These are phyloP conservation scores for Psittacula echo DNA, from an alignment of 2,797 vertebrate genomes.

Conservation along the genomic window DNA sequence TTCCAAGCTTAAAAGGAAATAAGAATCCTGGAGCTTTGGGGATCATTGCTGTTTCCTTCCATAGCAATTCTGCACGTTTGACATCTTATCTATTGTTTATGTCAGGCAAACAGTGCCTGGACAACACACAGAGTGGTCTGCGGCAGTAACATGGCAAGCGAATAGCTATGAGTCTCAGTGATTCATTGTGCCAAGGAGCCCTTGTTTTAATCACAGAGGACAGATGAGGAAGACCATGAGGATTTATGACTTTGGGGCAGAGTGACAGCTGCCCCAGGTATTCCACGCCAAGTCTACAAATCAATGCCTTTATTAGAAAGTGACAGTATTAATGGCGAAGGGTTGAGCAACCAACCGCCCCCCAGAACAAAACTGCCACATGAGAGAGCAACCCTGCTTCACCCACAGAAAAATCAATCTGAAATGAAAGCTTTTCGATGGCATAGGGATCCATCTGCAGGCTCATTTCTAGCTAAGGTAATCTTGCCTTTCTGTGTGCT, in stretches of 20 bases:
- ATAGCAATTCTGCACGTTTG: slow-evolving; percentile 50
- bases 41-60: slow-evolving; percentile 35
- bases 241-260: slow-evolving; percentile 61
- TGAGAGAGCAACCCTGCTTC: not conserved
- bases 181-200: slow-evolving; percentile 55
- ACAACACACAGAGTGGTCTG: slow-evolving; percentile 51
- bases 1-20: slow-evolving; percentile 36
- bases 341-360: not conserved
- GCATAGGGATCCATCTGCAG: not conserved
- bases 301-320: slow-evolving; percentile 58
- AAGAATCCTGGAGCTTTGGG: slow-evolving; percentile 13
- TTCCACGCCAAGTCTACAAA: slow-evolving; percentile 25
- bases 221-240: slow-evolving; percentile 55
- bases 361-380: not conserved
- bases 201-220: slow-evolving; percentile 60
- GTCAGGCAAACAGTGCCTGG: slow-evolving; percentile 45
- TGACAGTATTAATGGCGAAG: not conserved
- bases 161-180: slow-evolving; percentile 61
- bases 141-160: not conserved
- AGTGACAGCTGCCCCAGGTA: slow-evolving; percentile 65
- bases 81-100: slow-evolving; percentile 60
- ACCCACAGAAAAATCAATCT: slow-evolving; percentile 3
- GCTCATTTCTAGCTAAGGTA: not conserved
- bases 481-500: not conserved
- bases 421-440: not conserved